Conservation (phyloP, 1,140 invertebrate species). For the Heliothis virescens region DNA sequence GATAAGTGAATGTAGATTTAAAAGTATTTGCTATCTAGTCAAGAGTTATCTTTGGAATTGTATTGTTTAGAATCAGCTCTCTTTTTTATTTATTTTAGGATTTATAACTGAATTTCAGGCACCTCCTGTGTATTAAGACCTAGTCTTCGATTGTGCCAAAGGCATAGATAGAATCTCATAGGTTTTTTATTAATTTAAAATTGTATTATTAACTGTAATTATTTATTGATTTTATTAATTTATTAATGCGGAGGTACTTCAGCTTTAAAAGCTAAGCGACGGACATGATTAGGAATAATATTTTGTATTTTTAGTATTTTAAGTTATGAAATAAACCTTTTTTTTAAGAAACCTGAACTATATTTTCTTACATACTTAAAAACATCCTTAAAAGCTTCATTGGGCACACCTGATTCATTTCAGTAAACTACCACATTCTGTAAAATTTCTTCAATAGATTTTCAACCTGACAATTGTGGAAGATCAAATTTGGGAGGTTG, state of each 20-base stretch:
- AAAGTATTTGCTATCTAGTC: conserved; percentile 78
- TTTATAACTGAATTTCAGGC: conserved; percentile 21
- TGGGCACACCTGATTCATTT: too few relatives aligned
- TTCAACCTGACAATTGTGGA: too few relatives aligned
- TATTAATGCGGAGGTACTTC: conserved; percentile 52
- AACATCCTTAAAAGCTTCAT: not conserved
- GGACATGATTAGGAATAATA: conserved; percentile 58
- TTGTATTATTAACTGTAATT: conserved; percentile 64
- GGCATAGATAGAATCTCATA: conserved; percentile 79
- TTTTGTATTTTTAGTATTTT: conserved; percentile 62
- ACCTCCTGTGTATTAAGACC: conserved; percentile 53
- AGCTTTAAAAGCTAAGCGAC: conserved; percentile 79
- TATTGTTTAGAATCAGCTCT: conserved; percentile 63
- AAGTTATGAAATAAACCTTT: conserved; percentile 40
- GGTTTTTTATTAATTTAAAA: conserved; percentile 56
- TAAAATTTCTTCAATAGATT: too few relatives aligned
- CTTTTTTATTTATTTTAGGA: conserved; percentile 51
- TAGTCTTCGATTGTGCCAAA: conserved; percentile 81
- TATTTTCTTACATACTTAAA: not conserved
- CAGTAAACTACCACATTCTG: too few relatives aligned
- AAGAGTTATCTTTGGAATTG: conserved; percentile 60
- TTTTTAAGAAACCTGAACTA: conserved; percentile 11
- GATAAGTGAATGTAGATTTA: conserved; percentile 53
- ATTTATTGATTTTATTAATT: not conserved
- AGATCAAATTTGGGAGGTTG: too few relatives aligned